Evolutionary conservation across 2,888 invertebrate species (phyloP).

Genomic region (Muscina levida): DNA sequence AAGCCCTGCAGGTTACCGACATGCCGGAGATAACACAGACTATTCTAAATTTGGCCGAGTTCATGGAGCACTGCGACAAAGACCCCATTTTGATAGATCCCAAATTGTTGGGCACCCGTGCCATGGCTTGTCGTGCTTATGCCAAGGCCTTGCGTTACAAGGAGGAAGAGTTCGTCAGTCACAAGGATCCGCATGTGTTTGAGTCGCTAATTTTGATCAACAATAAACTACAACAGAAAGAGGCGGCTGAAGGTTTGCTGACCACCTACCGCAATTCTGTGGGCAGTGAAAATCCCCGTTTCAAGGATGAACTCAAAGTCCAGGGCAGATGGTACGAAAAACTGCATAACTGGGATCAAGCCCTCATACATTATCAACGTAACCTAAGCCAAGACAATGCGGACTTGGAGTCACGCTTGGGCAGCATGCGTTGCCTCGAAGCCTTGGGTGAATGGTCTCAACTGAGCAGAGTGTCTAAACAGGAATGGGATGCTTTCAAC

Average conservation of each 20-base stretch:
- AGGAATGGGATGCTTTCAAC: slow-evolving; percentile 87
- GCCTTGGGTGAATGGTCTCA: slow-evolving; percentile 98
- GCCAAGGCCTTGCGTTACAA: slow-evolving; percentile 85
- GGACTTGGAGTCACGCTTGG: slow-evolving; percentile 91
- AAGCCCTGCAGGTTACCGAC: slow-evolving; percentile 95
- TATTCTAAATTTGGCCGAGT: slow-evolving; percentile 97
- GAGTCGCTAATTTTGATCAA: slow-evolving; percentile 97
- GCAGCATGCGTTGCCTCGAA: slow-evolving; percentile 97
- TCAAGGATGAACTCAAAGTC: slow-evolving; percentile 81
- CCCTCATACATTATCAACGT: slow-evolving; percentile 91
- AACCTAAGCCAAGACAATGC: slow-evolving; percentile 84
- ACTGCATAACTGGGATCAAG: slow-evolving; percentile 99
- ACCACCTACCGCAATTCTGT: slow-evolving; percentile 88
- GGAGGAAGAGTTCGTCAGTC: slow-evolving; percentile 95
- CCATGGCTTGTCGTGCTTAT: slow-evolving; percentile 94
- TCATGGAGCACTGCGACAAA: slow-evolving; percentile 99
- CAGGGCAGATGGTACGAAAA: slow-evolving; percentile 99
- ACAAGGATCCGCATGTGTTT: slow-evolving; percentile 91
- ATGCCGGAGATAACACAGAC: slow-evolving; percentile 98
- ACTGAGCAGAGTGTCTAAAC: slow-evolving; percentile 89
- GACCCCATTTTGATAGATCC: slow-evolving; percentile 95
- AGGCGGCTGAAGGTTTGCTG: slow-evolving; percentile 96
- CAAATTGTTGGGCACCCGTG: slow-evolving; percentile 92
- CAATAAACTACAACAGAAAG: slow-evolving; percentile 98
- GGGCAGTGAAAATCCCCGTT: slow-evolving; percentile 60